Evolutionary conservation across 2,113 vertebrate species (phyloP), one percentile per base, ranked within the genome.

Genomic region (Chloebia gouldiae): DNA sequence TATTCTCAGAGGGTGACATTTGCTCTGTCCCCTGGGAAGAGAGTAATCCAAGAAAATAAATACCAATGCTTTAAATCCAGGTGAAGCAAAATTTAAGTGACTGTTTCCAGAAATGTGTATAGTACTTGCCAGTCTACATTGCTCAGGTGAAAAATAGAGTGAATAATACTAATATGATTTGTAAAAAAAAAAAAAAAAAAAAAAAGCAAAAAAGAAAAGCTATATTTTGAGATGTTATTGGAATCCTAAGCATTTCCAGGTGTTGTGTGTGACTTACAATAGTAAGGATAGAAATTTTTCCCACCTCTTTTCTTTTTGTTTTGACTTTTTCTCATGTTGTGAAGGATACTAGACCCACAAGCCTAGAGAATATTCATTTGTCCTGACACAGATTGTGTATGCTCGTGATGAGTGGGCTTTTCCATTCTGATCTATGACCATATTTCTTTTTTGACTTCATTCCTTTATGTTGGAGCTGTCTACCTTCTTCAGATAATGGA

Each of bases 211-310:
- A n/a, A n/a, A n/a, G n/a, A n/a, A 39, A 40, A 40, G 40, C 40
- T 40, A 40, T 40, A 40, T 40, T 78, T 45, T 64, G 44, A 81
- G 31, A 75, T 1, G 2, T 39, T 91, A 44, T 21, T 83, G 69
- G 73, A 91, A 89, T 95, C 56, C 28, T 78, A 86, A 86, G 88
- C 49, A 95, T 91, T 95, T 95, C 88, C 91, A 96, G 92, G 94
- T 91, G 85, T 90, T 96, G 65, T 86, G 9, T 14, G 45, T 37
- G 7, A 17, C 44, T 88, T 81, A 84, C 60, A 91, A 96, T 88
- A 63, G 37, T 33, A 84, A 81, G 37, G 51, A 75, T 53, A 72
- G 37, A 81, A 83, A 54, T 69, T 72, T 87, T 91, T 44, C 30
- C 42, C 71, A 63, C 10, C 60, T 72, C 14, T 39, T 61, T 77